A percentile compares a stretch with the other conserved stretches of the same genome.
Evolutionary conservation across 2,113 vertebrate genomes (phyloP).

Genomic region (Turnix velox): DNA sequence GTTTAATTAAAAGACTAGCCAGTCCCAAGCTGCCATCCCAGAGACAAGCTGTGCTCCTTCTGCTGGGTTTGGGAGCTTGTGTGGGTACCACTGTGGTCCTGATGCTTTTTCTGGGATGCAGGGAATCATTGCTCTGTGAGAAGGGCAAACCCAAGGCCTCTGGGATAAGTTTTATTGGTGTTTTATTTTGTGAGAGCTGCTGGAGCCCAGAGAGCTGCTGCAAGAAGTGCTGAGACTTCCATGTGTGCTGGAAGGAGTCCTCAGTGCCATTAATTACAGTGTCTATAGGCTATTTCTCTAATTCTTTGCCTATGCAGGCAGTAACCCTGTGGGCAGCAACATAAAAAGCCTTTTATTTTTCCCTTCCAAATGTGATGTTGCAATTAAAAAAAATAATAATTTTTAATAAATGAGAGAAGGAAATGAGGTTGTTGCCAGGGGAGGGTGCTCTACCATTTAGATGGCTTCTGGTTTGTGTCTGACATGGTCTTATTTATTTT

Average conservation of each 20-base stretch:
- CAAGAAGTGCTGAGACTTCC: not conserved
- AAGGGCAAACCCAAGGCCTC: not conserved
- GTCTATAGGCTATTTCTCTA: not conserved
- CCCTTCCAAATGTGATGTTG: not conserved
- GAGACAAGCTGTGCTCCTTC: not conserved
- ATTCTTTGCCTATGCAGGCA: not conserved
- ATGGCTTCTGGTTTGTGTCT: not conserved
- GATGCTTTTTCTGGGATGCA: not conserved
- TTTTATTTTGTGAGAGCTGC: not conserved
- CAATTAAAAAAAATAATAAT: not conserved
- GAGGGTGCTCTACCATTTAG: not conserved
- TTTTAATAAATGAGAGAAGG: constrained; percentile 2
- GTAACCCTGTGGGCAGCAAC: constrained; percentile 9
- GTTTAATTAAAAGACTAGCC: not conserved
- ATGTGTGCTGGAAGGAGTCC: not conserved
- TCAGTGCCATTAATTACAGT: not conserved
- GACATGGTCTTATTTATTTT: not conserved
- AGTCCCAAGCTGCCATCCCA: not conserved
- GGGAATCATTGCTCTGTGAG: accelerated
- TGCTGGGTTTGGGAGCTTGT: not conserved
- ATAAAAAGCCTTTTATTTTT: constrained; percentile 5
- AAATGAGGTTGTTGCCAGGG: constrained; percentile 5
- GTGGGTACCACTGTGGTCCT: accelerated
- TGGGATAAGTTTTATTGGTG: not conserved
- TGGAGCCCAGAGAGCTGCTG: not conserved